Evolutionary conservation across 2,888 invertebrate species (phyloP).

Genomic region (Bimastos eiseni): DNA sequence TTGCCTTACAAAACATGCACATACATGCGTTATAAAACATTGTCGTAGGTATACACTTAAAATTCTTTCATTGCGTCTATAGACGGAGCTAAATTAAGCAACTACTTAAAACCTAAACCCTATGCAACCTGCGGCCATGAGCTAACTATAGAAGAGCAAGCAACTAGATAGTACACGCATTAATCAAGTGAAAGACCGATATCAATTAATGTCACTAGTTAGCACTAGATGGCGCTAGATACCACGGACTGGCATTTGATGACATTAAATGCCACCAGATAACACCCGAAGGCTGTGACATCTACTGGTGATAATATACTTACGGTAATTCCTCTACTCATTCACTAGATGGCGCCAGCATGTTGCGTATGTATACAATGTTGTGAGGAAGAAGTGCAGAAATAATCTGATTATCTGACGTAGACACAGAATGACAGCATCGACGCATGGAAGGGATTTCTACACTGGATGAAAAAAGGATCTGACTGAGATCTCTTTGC

Average conservation of each 20-base stretch:
- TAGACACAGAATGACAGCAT: not conserved
- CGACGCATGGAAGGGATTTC: not conserved
- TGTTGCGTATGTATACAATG: not conserved
- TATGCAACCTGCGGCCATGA: not conserved
- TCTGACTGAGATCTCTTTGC: not conserved
- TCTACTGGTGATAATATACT: not conserved
- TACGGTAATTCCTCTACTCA: not conserved
- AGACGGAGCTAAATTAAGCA: not conserved
- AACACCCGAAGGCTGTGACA: not conserved
- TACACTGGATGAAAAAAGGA: not conserved
- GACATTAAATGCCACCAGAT: not conserved
- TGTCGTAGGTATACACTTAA: not conserved
- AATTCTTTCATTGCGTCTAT: not conserved
- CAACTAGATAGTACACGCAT: not conserved
- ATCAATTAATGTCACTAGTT: not conserved
- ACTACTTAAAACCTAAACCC: not conserved
- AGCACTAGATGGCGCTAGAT: not conserved
- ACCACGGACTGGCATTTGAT: not conserved
- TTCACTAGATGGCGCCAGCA: not conserved
- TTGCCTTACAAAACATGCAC: no score
- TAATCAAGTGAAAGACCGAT: not conserved
- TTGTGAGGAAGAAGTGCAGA: not conserved
- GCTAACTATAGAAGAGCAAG: not conserved
- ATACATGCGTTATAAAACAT: no score
- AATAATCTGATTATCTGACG: not conserved